Percentiles rank a stretch among this genome's conserved stretches.
These are phyloP conservation scores for Hystrix cristata DNA, from an alignment of 2,113 vertebrate species.

Conservation along the genomic window DNA sequence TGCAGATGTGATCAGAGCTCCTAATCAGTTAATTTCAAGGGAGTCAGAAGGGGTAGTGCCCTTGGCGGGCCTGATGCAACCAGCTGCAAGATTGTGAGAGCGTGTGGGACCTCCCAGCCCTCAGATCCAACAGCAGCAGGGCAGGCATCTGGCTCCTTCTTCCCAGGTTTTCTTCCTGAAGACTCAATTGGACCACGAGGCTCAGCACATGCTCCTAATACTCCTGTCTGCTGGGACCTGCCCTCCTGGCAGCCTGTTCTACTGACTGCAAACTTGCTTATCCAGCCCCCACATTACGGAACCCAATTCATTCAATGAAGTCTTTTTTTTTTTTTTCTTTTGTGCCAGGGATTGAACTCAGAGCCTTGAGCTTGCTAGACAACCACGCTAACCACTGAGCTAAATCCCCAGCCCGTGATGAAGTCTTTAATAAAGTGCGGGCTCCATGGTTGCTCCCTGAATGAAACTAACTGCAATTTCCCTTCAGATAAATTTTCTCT, in stretches of 20 bases:
- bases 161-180: not conserved
- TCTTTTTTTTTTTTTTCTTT: not conserved
- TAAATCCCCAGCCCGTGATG: no score
- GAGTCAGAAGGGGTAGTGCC: not conserved
- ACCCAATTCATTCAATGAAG: not conserved
- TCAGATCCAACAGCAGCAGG: not conserved
- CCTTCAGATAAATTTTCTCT: not conserved
- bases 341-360: no score
- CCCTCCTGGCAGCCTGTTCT: not conserved
- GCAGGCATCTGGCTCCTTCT: not conserved
- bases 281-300: not conserved
- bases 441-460: not conserved
- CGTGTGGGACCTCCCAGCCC: not conserved
- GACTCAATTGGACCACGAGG: not conserved
- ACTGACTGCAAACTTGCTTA: not conserved
- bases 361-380: no score
- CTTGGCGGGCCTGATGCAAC: no score
- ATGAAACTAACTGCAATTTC: not conserved
- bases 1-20: not conserved
- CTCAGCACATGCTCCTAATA: rapidly evolving
- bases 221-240: not conserved
- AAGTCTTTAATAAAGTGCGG: not conserved
- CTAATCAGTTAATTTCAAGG: not conserved
- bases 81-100: not conserved
- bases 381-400: no score